Evolutionary conservation across 2,888 invertebrate species (phyloP).

Genomic region (Acleris sparsana): DNA sequence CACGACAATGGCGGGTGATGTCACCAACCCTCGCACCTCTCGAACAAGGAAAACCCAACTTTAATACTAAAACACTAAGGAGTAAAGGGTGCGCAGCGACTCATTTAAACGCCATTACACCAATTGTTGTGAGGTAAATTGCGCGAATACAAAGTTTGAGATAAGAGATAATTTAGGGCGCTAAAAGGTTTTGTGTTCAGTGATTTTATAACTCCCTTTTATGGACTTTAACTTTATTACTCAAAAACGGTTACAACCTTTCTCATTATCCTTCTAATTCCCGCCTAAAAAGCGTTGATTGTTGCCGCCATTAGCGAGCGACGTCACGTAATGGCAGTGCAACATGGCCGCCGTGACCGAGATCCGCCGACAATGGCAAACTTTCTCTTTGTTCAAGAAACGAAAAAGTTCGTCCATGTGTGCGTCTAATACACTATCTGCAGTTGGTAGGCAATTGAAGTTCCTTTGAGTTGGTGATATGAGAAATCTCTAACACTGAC

Average conservation of each 20-base stretch:
- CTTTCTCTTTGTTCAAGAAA: conserved; percentile 40
- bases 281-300: conserved; percentile 35
- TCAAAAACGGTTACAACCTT: conserved; percentile 6
- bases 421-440: conserved; percentile 10
- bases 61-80: background rate
- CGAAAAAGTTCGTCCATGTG: conserved; percentile 28
- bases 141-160: conserved; percentile 32
- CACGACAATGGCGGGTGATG: conserved; percentile 26
- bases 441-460: background rate
- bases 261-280: conserved; percentile 32
- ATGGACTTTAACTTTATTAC: background rate
- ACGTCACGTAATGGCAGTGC: conserved; percentile 43
- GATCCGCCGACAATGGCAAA: conserved; percentile 40
- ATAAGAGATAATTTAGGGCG: conserved; percentile 29
- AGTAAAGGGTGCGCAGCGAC: background rate
- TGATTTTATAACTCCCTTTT: conserved; percentile 11
- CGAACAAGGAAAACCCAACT: background rate
- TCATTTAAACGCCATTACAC: conserved; percentile 28
- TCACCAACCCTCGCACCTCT: conserved; percentile 1
- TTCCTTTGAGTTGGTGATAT: conserved; percentile 1
- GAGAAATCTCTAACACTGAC: background rate
- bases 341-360: conserved; percentile 30
- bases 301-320: conserved; percentile 39
- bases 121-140: conserved; percentile 34
- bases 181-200: conserved; percentile 25